Base-by-base conservation (phyloP, 1,140 invertebrate genomes). In the Xylocopa sonorina region DNA sequence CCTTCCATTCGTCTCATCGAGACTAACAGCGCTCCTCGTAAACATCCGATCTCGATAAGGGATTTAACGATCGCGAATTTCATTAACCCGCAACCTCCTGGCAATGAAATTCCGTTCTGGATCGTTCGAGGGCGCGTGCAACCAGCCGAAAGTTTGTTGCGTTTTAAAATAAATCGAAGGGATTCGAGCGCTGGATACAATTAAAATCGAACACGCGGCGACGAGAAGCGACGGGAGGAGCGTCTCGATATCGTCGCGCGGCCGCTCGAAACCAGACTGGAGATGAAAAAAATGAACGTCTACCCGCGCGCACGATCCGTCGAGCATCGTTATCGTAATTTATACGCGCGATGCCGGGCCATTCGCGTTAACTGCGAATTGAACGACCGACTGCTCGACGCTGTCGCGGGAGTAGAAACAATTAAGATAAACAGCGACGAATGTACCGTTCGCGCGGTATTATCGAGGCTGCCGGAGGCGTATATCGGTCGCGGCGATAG, bases 401-500 rank as follows among this genome's bases (percentile, higher is more conserved):
- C 72, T 34, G n/a, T 62, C 27, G 43, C 43, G 63, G 46, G 57
- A 67, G 72, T 77, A 77, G 75, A 57, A 50, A 75, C 77, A 82
- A 83, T 83, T 82, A 72, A 71, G 67, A 78, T 83, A 83, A 83
- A n/a, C n/a, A 78, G 29, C 34, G 53, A 7, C 57, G 4, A 51
- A 68, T 41, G 34, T 21, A 29, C 14, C 46, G 14, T 24, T 46
- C 0, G n/a, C n/a, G n/a, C 16, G 3, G 18, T 18, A 21, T 66
- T 43, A 29, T 66, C 43, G 27, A 7, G 46, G 12, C 29, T 3
- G 38, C 16, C 29, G 51, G n/a, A 64, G 38, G 16, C 21, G 43
- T 14, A 6, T 34, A n/a, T 60, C 21, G 3, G 46, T 14, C 10
- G n/a, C n/a, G n/a, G n/a, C n/a, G n/a, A n/a, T n/a, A n/a, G n/a